Evolutionary conservation across 2,797 vertebrate genomes (phyloP).

Genomic region (Cyprinodon diabolis): DNA sequence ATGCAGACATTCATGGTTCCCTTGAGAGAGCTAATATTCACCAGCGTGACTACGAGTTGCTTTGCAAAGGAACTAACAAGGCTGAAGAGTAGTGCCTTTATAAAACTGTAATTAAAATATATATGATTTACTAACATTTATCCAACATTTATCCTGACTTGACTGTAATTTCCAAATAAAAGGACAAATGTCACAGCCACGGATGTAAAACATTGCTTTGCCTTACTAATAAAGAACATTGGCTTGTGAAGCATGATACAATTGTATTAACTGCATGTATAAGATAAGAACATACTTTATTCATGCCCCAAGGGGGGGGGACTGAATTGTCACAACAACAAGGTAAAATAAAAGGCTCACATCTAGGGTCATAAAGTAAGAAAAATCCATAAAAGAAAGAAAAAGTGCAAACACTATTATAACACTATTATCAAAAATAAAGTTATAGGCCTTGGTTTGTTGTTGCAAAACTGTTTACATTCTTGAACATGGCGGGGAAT

Average conservation of each 20-base stretch:
- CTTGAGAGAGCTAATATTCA: constrained; percentile 6
- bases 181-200: not conserved
- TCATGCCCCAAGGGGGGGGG: no score
- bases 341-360: no score
- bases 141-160: constrained; percentile 5
- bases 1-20: constrained; percentile 3
- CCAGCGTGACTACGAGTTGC: not conserved
- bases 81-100: not conserved
- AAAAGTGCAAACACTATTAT: no score
- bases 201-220: not conserved
- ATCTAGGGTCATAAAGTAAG: no score
- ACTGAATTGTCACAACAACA: no score
- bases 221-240: constrained; percentile 20
- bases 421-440: no score
- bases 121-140: not conserved
- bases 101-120: constrained; percentile 15
- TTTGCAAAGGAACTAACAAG: not conserved
- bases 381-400: no score
- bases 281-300: not conserved
- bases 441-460: not conserved
- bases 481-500: not conserved
- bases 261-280: constrained; percentile 5
- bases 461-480: not conserved
- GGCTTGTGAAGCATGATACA: not conserved
- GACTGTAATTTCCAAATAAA: constrained; percentile 4